phyloP scores from a whole-genome alignment of 2,113 vertebrate genomes.

The Speoplatyrhinus poulsoni region DNA sequence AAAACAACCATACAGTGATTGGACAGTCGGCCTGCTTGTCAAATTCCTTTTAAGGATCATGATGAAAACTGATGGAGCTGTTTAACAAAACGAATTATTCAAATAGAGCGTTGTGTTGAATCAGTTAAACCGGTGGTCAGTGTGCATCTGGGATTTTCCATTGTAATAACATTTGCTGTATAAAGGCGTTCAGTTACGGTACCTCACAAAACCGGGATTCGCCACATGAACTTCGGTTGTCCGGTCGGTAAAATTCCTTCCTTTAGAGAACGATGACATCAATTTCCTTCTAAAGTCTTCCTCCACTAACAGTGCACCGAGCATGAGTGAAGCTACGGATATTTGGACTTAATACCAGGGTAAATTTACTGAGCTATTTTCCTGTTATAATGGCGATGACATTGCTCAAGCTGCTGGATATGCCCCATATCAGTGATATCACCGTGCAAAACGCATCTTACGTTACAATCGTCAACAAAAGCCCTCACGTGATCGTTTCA shows the following conservation, averaged over 20 bases:
- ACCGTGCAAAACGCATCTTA: conserved; percentile 38
- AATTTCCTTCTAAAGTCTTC: conserved; percentile 31
- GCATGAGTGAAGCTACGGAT: background rate
- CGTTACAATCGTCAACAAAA: conserved; percentile 62
- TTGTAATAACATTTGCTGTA: background rate
- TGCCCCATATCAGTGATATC: conserved; percentile 25
- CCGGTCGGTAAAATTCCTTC: conserved; percentile 28
- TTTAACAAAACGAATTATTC: conserved; percentile 9
- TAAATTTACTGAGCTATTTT: conserved; percentile 2
- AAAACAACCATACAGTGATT: conserved; percentile 30
- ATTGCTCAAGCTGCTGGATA: conserved; percentile 60
- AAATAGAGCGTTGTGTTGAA: conserved; percentile 12
- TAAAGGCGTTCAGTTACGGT: conserved; percentile 10
- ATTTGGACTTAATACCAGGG: background rate
- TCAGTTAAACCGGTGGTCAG: background rate
- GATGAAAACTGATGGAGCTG: conserved; percentile 23
- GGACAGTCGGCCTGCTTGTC: conserved; percentile 39
- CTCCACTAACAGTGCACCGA: conserved; percentile 6
- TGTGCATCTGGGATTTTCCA: background rate
- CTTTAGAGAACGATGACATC: conserved; percentile 23
- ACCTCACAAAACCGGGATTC: conserved; percentile 42
- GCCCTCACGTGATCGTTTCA: conserved; percentile 59
- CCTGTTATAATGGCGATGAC: conserved; percentile 59
- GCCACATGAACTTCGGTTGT: conserved; percentile 47
- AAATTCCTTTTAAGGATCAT: conserved; percentile 16